Conservation (phyloP, 1,140 invertebrate genomes). For the Drosophila aff. region DNA sequence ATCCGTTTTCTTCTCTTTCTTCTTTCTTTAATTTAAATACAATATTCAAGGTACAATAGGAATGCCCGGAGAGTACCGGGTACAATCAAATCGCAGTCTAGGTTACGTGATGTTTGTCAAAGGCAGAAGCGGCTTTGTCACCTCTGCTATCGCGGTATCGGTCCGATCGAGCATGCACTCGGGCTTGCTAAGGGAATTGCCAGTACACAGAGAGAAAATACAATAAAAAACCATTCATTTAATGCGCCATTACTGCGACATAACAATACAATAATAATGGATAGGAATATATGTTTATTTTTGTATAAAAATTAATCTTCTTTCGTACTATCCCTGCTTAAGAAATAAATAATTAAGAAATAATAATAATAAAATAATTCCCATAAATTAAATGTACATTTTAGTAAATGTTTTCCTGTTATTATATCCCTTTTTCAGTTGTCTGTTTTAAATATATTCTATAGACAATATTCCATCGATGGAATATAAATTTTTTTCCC, state of each 20-base stretch:
- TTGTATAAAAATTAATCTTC: no score
- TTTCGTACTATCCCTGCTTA: no score
- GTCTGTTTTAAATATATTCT: neutral
- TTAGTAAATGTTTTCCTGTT: neutral
- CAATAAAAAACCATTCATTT: neutral
- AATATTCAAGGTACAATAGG: neutral
- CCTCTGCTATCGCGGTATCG: conserved; percentile 25
- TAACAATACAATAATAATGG: neutral
- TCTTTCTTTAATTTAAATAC: neutral
- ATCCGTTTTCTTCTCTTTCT: neutral
- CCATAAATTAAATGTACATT: neutral
- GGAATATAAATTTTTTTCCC: neutral
- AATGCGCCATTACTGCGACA: neutral
- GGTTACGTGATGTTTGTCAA: conserved; percentile 45
- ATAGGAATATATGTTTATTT: neutral
- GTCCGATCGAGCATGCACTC: conserved; percentile 25
- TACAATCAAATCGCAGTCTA: conserved; percentile 25
- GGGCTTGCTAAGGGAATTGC: conserved; percentile 29
- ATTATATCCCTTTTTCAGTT: neutral
- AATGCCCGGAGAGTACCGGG: neutral
- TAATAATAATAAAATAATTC: neutral
- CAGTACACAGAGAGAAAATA: neutral
- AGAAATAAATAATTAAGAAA: neutral
- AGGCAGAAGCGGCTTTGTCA: conserved; percentile 28
- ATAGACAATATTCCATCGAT: no score